Base-by-base conservation (phyloP, 2,797 vertebrate genomes). In the Sylvia borin region DNA sequence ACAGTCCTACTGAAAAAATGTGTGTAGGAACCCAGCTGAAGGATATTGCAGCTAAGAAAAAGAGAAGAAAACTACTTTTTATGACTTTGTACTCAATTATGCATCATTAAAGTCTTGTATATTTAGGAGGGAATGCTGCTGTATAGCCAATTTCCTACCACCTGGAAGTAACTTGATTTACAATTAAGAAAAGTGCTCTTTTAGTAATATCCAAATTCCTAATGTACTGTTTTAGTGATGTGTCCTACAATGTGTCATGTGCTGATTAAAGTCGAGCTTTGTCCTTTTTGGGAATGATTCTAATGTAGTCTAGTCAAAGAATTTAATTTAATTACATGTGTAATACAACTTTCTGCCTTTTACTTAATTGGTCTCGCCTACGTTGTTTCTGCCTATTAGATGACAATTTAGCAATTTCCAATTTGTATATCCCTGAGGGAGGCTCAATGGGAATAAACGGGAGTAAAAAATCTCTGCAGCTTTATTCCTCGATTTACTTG, bases 381-480 rank as follows among this genome's bases (percentile, higher is more conserved):
- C 97, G 94, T 97, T 97, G 93, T 94, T 97, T 96, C 95, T 97
- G 97, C 92, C 98, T 98, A 97, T 97, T 96, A 98, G 96, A 97
- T 96, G 95, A 97, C 98, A 98, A 98, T 98, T 95, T 91, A 87
- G 79, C 88, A 93, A 75, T 96, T 95, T 92, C 91, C 79, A 83
- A 78, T 86, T 95, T 96, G 87, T 92, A 11, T 72, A 70, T 95
- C 88, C 92, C 91, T 87, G 45, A 80, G 89, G 95, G 96, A 95
- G 82, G 85, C 80, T 95, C 90, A 91, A 16, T 93, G 81, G 87
- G 93, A 93, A 91, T 95, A 92, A 96, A 91, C 61, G 79, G 90
- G 73, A 93, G 70, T 75, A 34, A 93, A 94, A 92, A 71, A 45
- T 47, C 90, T 88, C 75, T 34, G 45, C 58, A 87, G 92, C 83